Evolutionary conservation across 2,888 invertebrate species (phyloP).

Genomic region (Cheilosia variabilis): DNA sequence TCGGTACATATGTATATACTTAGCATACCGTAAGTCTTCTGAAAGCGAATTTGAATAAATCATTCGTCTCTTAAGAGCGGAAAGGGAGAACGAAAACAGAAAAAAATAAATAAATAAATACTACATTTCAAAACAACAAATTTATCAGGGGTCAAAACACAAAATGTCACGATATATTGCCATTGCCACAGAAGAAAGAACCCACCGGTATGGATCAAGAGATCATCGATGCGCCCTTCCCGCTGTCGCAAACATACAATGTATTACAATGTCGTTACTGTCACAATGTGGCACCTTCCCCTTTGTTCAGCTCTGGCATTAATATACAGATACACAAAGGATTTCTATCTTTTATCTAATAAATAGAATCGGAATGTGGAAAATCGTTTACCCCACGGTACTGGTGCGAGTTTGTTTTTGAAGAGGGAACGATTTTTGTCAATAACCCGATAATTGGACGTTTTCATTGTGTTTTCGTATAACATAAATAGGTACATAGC

Average conservation of each 20-base stretch:
- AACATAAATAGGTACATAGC: constrained; percentile 2
- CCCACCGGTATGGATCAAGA: constrained; percentile 55
- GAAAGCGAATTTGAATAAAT: constrained; percentile 18
- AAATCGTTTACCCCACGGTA: constrained; percentile 17
- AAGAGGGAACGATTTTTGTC: constrained; percentile 29
- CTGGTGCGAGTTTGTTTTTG: too few species aligned
- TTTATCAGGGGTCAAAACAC: constrained; percentile 57
- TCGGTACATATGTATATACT: background rate
- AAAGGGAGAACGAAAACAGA: background rate
- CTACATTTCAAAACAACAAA: constrained; percentile 22
- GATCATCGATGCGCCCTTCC: constrained; percentile 64
- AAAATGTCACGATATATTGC: constrained; percentile 42
- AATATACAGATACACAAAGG: constrained; percentile 39
- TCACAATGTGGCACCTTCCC: constrained; percentile 65
- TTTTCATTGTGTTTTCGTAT: constrained; percentile 34
- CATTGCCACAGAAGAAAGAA: constrained; percentile 33
- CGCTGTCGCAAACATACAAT: constrained; percentile 30
- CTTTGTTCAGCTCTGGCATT: constrained; percentile 54
- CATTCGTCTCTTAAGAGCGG: background rate
- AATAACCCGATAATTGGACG: constrained; percentile 63
- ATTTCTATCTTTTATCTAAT: constrained; percentile 63
- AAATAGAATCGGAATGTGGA: constrained; percentile 55
- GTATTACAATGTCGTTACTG: constrained; percentile 51
- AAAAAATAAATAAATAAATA: background rate
- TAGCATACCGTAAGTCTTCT: background rate